Conservation (phyloP, 2,888 invertebrate genomes). For the Creontiades dilutus region DNA sequence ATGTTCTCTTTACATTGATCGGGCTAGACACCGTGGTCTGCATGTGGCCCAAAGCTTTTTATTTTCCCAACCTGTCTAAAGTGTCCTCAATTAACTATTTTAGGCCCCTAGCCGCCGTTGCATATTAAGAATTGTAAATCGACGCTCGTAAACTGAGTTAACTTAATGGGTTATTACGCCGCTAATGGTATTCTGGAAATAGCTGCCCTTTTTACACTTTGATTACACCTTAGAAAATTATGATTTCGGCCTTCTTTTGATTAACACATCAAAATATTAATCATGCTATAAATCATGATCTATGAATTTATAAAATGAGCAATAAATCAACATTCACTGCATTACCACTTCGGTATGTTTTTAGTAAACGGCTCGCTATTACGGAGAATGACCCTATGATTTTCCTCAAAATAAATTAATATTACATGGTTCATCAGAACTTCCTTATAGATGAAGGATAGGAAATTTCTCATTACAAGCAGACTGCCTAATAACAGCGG, state of each 20-base stretch:
- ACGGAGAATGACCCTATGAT: constrained; percentile 23
- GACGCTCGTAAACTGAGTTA: constrained; percentile 46
- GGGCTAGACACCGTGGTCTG: background rate
- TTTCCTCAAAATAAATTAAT: constrained; percentile 40
- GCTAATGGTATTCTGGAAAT: constrained; percentile 34
- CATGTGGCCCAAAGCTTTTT: background rate
- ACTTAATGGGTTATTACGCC: constrained; percentile 24
- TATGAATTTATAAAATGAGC: constrained; percentile 28
- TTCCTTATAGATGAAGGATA: background rate
- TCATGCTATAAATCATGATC: constrained; percentile 46
- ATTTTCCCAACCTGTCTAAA: background rate
- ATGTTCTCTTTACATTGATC: too few species aligned
- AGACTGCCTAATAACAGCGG: too few species aligned
- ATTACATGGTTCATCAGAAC: background rate
- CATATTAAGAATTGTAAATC: constrained; percentile 42
- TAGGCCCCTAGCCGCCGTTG: background rate
- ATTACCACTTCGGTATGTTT: background rate
- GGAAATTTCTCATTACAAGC: too few species aligned
- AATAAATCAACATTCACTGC: constrained; percentile 7
- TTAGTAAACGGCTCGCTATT: background rate
- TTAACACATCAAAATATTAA: constrained; percentile 61
- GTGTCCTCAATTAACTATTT: background rate
- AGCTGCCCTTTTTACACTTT: constrained; percentile 22
- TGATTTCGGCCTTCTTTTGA: background rate
- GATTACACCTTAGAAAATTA: constrained; percentile 39